Percentiles rank a stretch among this genome's conserved stretches.
Evolutionary conservation across 2,888 invertebrate genomes (phyloP).

Genomic region (Tinea trinotella): DNA sequence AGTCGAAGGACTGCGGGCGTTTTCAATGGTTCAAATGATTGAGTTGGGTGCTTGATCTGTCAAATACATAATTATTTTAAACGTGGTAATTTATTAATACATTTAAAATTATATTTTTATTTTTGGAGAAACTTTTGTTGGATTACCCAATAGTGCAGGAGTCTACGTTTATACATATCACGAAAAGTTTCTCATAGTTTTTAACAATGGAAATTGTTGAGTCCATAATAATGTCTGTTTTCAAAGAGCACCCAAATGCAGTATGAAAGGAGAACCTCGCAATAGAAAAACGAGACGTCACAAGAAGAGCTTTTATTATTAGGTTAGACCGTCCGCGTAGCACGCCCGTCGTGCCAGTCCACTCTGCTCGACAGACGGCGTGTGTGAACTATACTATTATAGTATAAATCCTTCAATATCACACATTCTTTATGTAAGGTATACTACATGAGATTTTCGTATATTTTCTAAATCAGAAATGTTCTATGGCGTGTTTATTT

Average conservation of each 20-base stretch:
- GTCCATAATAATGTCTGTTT: background rate
- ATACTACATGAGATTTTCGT: background rate
- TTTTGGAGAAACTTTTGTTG: too few relatives aligned
- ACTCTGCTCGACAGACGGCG: conserved; percentile 4
- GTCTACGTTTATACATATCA: too few relatives aligned
- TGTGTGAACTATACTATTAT: conserved; percentile 8
- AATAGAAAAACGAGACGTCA: conserved; percentile 41
- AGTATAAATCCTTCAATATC: conserved; percentile 17
- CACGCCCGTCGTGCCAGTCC: conserved; percentile 13
- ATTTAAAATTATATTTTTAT: too few relatives aligned
- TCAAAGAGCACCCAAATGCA: background rate
- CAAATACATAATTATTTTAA: conserved; percentile 4
- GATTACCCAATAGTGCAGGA: too few relatives aligned
- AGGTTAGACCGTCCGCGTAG: conserved; percentile 41
- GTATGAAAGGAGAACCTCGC: conserved; percentile 3
- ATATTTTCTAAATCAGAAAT: background rate
- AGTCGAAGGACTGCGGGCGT: conserved; percentile 6
- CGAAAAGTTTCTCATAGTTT: too few relatives aligned
- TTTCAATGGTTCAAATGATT: conserved; percentile 5
- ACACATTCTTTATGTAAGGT: conserved; percentile 7
- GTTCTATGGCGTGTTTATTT: background rate
- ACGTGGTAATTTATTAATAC: background rate
- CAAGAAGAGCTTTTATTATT: conserved; percentile 63
- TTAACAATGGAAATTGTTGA: background rate
- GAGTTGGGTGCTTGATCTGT: background rate